A percentile compares a stretch with the other conserved stretches of the same genome.
Conservation (phyloP, 2,113 vertebrate genomes). For the Carassius gibelio region DNA sequence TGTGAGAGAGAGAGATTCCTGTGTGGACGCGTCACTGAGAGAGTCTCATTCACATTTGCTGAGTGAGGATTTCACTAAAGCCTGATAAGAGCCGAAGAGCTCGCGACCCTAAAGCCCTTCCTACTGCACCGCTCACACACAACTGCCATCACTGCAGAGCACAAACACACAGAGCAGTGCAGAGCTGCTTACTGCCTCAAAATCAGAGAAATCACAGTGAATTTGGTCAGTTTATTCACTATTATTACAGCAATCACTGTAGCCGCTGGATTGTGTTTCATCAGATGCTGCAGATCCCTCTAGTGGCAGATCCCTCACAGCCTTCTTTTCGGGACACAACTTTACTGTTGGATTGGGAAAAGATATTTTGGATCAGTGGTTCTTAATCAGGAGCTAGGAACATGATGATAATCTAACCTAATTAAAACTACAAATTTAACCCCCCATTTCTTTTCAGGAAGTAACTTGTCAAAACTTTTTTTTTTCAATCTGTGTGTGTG, state of each 20-base stretch:
- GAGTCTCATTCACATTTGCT: conserved; percentile 74
- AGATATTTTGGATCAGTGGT: background rate
- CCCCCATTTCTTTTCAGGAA: too few species aligned
- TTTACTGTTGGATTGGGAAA: background rate
- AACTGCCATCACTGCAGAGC: conserved; percentile 73
- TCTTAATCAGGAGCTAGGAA: background rate
- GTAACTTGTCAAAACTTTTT: too few species aligned
- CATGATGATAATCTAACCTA: background rate
- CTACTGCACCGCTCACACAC: conserved; percentile 62
- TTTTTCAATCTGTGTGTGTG: too few species aligned
- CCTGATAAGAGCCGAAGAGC: conserved; percentile 68
- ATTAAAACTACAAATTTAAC: background rate
- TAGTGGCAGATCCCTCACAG: conserved; percentile 1
- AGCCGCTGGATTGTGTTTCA: background rate
- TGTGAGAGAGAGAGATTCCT: conserved; percentile 15
- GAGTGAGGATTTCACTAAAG: conserved; percentile 76
- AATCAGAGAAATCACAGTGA: background rate
- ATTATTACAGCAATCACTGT: background rate
- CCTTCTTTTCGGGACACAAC: background rate
- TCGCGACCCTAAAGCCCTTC: conserved; percentile 65
- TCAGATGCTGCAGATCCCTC: background rate
- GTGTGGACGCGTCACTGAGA: conserved; percentile 13
- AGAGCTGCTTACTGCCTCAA: background rate
- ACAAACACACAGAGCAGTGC: background rate
- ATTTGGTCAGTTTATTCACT: background rate